Evolutionary conservation across 2,888 invertebrate species (phyloP), one percentile per base, ranked within the genome.

Genomic region (Drosophila peninsularis): DNA sequence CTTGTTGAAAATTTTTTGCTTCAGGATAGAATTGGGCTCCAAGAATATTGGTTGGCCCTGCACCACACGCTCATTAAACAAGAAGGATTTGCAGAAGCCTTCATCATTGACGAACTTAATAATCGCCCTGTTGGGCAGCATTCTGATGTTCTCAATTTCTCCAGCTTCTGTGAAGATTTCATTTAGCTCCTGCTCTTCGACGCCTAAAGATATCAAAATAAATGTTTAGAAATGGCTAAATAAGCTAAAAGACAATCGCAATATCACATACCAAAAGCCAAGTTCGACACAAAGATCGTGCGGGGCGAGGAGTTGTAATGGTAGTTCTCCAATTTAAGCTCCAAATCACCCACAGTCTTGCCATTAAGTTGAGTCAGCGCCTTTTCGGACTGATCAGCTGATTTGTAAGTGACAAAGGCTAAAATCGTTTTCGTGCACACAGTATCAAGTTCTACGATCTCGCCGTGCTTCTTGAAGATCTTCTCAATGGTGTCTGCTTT

Each of bases 81-180:
- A 54, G 44, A 91, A 91, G 1, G 90, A 78, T 58, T 90, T 90
- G 65, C 90, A 91, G 65, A 80, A 91, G 1, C 53, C 90, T 5
- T 91, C 90, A 0, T 74, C 67, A 10, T 78, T 72, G 10, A 27
- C 47, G 62, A 88, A 91, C 21, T 79, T 78, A n/a, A 91, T 41
- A 11, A 82, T 24, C 0, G 91, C 91, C 55, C 53, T 82, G 9
- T 53, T 5, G 0, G 0, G 3, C 3, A 77, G 13, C 19, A 80
- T 17, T 10, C 50, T 55, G 4, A 90, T 36, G 27, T 7, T 52
- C 0, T 76, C 71, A 19, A 91, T 68, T 34, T 82, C 74, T 1
- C 91, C 91, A n/a, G 61, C 68, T 5, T 60, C 62, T 5, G 55
- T 44, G 32, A 90, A 90, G 1, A 82, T 0, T 1, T 56, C 47